Conservation (phyloP, 1,140 invertebrate genomes). For the Rhyacophila brunnea region DNA sequence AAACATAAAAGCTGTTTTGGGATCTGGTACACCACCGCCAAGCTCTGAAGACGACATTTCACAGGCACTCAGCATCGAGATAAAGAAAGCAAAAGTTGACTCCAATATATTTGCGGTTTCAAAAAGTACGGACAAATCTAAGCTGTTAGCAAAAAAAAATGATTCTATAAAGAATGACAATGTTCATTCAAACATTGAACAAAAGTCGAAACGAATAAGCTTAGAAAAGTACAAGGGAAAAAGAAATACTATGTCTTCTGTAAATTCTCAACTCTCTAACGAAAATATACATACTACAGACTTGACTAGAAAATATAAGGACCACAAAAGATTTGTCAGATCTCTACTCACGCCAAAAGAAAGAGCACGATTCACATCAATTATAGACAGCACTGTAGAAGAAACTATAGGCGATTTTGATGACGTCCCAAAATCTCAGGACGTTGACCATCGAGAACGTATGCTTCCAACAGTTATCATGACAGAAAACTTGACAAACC, state of each 20-base stretch:
- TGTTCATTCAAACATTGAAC: constrained; percentile 33
- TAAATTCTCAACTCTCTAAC: constrained; percentile 18
- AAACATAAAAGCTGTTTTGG: neutral
- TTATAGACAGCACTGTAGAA: constrained; percentile 44
- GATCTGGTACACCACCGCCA: neutral
- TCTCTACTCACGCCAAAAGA: constrained; percentile 52
- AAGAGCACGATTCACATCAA: constrained; percentile 60
- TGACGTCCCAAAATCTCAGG: neutral
- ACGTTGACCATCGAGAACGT: neutral
- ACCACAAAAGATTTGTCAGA: constrained; percentile 41
- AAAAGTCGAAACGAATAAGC: constrained; percentile 50
- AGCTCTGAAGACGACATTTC: constrained; percentile 48
- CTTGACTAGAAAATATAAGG: constrained; percentile 37
- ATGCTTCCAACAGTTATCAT: neutral
- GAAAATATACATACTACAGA: neutral
- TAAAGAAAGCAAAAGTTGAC: neutral
- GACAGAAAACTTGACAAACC: constrained; percentile 12
- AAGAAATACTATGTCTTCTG: neutral
- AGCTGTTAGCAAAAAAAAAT: constrained; percentile 34
- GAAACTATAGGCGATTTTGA: constrained; percentile 37
- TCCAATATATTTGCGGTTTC: constrained; percentile 1
- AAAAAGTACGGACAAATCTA: neutral
- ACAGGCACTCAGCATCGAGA: constrained; percentile 48
- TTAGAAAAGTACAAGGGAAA: constrained; percentile 52
- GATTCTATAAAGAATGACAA: constrained; percentile 40